These are phyloP conservation scores for Hippocampus abdominalis DNA, from an alignment of 2,113 vertebrate genomes.

Conservation along the genomic window DNA sequence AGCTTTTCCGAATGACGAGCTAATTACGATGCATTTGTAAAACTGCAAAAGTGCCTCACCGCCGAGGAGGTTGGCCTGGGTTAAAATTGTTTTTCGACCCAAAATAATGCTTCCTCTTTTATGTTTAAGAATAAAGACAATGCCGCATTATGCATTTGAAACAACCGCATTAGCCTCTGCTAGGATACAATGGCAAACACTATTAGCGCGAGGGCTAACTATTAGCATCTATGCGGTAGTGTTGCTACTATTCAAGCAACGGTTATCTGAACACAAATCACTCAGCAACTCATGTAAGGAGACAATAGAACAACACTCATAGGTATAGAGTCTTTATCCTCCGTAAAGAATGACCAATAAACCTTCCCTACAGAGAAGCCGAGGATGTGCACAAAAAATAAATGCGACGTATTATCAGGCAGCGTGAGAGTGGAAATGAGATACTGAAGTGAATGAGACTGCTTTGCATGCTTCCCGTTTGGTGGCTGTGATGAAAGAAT, in stretches of 20 bases:
- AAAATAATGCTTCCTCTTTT: background rate
- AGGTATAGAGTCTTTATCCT: too few species aligned
- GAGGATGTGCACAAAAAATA: too few species aligned
- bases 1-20: background rate
- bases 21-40: background rate
- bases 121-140: conserved; percentile 5
- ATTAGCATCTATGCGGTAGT: too few species aligned
- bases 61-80: background rate
- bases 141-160: background rate
- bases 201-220: too few species aligned
- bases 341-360: too few species aligned
- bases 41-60: background rate
- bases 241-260: too few species aligned
- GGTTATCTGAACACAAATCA: too few species aligned
- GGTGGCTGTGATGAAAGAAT: background rate
- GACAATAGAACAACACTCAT: too few species aligned
- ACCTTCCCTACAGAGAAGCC: too few species aligned
- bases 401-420: background rate
- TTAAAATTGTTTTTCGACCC: background rate
- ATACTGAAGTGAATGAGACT: background rate
- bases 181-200: too few species aligned
- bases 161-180: too few species aligned
- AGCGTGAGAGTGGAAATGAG: background rate
- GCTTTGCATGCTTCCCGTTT: background rate
- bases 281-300: too few species aligned